Conservation (phyloP, 2,888 invertebrate species). For the Limnephilus lunatus region DNA sequence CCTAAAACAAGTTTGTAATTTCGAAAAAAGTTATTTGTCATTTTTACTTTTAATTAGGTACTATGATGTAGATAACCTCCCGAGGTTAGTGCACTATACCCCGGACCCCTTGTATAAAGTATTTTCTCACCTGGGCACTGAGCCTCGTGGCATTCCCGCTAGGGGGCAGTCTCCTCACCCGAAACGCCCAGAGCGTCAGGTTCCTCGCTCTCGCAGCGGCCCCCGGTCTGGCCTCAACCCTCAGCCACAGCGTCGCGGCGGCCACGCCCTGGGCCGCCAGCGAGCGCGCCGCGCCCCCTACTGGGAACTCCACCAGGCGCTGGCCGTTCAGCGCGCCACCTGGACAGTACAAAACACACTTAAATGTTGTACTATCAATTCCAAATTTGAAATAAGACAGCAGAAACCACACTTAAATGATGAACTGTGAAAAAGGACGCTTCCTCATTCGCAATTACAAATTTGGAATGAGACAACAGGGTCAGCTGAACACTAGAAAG, state of each 20-base stretch:
- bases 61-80: too few relatives aligned
- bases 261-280: slow-evolving; percentile 83
- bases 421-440: neutral
- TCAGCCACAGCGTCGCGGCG: slow-evolving; percentile 88
- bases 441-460: neutral
- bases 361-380: neutral
- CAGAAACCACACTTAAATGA: neutral
- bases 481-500: neutral
- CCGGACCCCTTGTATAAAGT: too few relatives aligned
- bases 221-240: slow-evolving; percentile 68
- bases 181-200: slow-evolving; percentile 85
- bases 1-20: too few relatives aligned
- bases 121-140: slow-evolving; percentile 77
- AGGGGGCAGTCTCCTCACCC: slow-evolving; percentile 75
- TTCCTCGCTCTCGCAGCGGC: slow-evolving; percentile 70
- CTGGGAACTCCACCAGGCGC: slow-evolving; percentile 89
- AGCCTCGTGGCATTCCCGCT: slow-evolving; percentile 81
- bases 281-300: slow-evolving; percentile 73
- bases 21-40: too few relatives aligned
- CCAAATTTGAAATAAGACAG: neutral
- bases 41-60: too few relatives aligned
- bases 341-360: slow-evolving; percentile 70
- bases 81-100: too few relatives aligned
- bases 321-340: slow-evolving; percentile 91
- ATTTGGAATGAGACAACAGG: neutral